These are phyloP conservation scores for Miniopterus natalensis DNA, from an alignment of 2,113 vertebrate species.

Conservation along the genomic window DNA sequence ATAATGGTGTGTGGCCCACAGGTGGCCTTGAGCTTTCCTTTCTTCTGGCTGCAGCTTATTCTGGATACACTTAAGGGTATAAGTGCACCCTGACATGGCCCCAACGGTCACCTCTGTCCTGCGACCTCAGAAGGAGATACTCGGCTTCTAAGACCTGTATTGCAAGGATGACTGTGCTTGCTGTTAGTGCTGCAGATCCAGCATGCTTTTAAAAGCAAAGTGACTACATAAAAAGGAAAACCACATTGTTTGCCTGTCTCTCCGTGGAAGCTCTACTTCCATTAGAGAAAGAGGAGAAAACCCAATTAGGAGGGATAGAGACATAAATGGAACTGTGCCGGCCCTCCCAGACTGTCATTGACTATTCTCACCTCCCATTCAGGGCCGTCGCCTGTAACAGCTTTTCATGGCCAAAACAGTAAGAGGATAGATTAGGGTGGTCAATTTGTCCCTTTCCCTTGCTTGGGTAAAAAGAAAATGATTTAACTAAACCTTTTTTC, in stretches of 20 bases:
- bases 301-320: neutral
- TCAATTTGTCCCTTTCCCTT: neutral
- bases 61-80: too few species aligned
- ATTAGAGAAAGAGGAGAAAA: slow-evolving; percentile 6
- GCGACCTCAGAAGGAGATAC: neutral
- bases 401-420: neutral
- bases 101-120: too few species aligned
- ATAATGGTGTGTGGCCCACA: too few species aligned
- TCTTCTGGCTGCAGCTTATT: neutral
- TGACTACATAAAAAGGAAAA: neutral
- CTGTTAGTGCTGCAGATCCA: neutral
- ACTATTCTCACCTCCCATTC: neutral
- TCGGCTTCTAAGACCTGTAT: neutral
- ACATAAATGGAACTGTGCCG: neutral
- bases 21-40: neutral
- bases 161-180: fast-evolving
- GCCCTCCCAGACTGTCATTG: neutral
- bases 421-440: neutral
- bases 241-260: neutral
- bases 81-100: too few species aligned
- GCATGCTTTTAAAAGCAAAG: slow-evolving; percentile 24
- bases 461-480: slow-evolving; percentile 61
- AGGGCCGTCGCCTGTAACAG: neutral
- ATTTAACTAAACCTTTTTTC: slow-evolving; percentile 42
- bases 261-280: slow-evolving; percentile 22